Base-by-base conservation (phyloP, 1,140 invertebrate species). In the Cotesia vestalis region DNA sequence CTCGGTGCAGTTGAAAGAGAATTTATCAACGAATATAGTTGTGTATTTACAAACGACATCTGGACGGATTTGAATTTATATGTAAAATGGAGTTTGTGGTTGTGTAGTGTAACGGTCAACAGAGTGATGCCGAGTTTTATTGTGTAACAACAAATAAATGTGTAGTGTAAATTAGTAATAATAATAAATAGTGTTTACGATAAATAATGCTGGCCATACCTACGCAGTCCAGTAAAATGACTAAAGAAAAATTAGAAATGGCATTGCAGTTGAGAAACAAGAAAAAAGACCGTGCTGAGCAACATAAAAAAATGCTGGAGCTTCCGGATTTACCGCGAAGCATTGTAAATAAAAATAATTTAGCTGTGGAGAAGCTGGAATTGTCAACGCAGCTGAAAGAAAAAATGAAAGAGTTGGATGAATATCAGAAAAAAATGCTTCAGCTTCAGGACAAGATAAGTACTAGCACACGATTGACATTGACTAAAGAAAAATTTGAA, bases 351-450 rank as follows among this genome's bases (percentile, higher is more conserved):
- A 79, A 71, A 74, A 79, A 40, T 12, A 57, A 46, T 57, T 59
- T 40, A 3, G 53, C 74, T 2, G 75, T 73, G 59, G 76, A 77
- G 38, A 77, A 75, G 59, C n/a, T 77, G 0, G 76, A 75, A 40
- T 57, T 77, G 4, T 82, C 85, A 35, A 81, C 4, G 80, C 81
- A 38, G 74, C 86, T 0, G 79, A 83, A 71, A 77, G 83, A 11
- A 81, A 84, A 60, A 79, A 88, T 67, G 80, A 83, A 78, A 11
- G 88, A 90, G 76, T 84, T 90, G 4, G 80, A 84, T n/a, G 77
- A 80, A 60, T 78, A 90, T 0, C 87, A 88, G 68, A 85, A 85
- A 72, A 83, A 86, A 69, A 72, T 89, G 4, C 78, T 82, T 12
- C 78, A 82, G 40, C 74, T 78, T n/a, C 79, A 84, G 40, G 75